Conservation (phyloP, 2,888 invertebrate genomes). For the Meta bourneti region DNA sequence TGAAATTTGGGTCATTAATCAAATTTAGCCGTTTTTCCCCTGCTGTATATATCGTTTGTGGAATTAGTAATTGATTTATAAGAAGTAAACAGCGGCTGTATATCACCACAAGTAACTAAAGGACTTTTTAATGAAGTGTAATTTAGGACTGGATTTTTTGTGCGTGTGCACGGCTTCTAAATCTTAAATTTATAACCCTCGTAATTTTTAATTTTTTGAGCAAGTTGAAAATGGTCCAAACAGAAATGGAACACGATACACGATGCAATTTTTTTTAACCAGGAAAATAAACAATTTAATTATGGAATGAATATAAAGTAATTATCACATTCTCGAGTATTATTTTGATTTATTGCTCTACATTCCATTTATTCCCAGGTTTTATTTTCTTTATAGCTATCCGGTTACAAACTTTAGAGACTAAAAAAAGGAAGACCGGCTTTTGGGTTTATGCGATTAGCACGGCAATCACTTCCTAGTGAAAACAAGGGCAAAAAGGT, state of each 20-base stretch:
- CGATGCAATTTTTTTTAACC: not conserved
- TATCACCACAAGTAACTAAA: not conserved
- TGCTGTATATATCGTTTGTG: not conserved
- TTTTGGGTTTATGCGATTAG: no score
- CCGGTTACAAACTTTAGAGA: no score
- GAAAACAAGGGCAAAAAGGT: no score
- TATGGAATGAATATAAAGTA: not conserved
- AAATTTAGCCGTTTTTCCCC: not conserved
- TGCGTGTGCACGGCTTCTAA: no score
- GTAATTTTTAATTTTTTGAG: not conserved
- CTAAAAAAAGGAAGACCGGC: no score
- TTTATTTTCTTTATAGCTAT: no score
- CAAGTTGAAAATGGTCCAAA: not conserved
- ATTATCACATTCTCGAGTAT: not conserved
- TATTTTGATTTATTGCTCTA: not conserved
- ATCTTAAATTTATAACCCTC: not conserved
- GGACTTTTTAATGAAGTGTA: not conserved
- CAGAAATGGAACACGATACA: not conserved
- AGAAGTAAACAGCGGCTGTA: constrained; percentile 1
- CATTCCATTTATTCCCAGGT: not conserved
- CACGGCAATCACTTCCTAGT: no score
- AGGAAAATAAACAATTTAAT: constrained; percentile 10
- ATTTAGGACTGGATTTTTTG: not conserved
- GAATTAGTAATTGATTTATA: constrained; percentile 11
- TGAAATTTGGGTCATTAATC: not conserved